Evolutionary conservation across 2,888 invertebrate species (phyloP), one percentile per base, ranked within the genome.

Genomic region (Cremastinae sp.): DNA sequence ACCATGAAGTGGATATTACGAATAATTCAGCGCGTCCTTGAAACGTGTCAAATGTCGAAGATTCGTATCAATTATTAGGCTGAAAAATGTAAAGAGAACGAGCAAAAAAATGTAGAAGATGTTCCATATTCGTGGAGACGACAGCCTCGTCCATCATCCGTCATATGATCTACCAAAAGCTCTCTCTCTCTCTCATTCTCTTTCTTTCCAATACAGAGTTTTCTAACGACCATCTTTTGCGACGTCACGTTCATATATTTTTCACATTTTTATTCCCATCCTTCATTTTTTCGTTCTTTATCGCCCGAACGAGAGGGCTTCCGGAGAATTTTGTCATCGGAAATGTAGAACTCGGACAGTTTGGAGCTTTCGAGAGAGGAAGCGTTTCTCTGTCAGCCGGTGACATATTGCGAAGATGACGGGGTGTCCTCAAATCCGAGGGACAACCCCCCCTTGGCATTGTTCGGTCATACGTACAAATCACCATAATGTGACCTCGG

Each of bases 61-160:
- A 12, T 8, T 8, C 12, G n/a, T 41, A n/a, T 41, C 41, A 41
- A 41, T 41, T n/a, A n/a, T n/a, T 41, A 12, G 41, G 41, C 1
- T 8, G 41, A 41, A 12, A 9, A 41, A 2, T 41, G 1, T 41
- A 5, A 2, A 41, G 9, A 41, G 28, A 77, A 70, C 22, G 61
- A 59, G 35, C 61, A 74, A 65, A 20, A 59, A n/a, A 41, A n/a
- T 41, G 2, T 5, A 28, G 45, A 66, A 75, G 62, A 47, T 62
- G 28, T 58, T 58, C 58, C 55, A 62, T 66, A 66, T 51, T 16
- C 65, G 37, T 16, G 70, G 45, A 70, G 72, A 58, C 64, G 75
- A 58, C 71, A 73, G 37, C 41, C 53, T 78, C 78, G 61, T 73
- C 73, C 58, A 75, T 78, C 73, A 73, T 79, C 53, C 41, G 22